Base-by-base conservation (phyloP, 2,797 vertebrate species). In the Hoplostethus atlanticus region DNA sequence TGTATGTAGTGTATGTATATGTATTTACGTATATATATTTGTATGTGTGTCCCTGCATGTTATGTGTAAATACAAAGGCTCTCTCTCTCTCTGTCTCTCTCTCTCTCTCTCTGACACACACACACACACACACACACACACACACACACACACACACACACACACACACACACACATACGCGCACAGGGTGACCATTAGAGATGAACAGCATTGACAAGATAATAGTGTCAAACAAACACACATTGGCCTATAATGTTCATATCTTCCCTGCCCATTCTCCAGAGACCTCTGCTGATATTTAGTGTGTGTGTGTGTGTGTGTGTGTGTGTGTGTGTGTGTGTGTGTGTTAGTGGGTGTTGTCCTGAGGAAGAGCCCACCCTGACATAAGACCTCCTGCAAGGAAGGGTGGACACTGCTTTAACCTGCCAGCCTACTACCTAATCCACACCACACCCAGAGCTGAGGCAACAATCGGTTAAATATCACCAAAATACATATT, bases 351-450 rank as follows among this genome's bases (percentile, higher is more conserved):
- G 61, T 51, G 77, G 52, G 60, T 11, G 66, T 70, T 79, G 68
- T 80, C 63, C 66, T 72, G 60, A 85, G 89, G 88, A 91, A 85
- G 81, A 65, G 42, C 68, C 84, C 85, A 76, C 87, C 81, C 84
- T 80, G 68, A 86, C 74, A 78, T 12, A 2, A 53, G 82, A 73
- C 59, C 63, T 77, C 68, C 78, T 70, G 55, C 36, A 44, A 71
- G 77, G 70, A 56, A 71, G 54, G 82, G 70, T 78, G 76, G 87
- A 82, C 77, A 73, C 72, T 40, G 52, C 76, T 82, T 78, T 85
- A 80, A 89, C 89, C 83, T 68, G 34, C 44, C 64, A 70, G 28
- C 79, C 76, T 75, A 44, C 78, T 51, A 81, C 73, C 54, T 65
- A 50, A 84, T 74, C 70, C 64, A 17, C 51, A 83, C 77, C 68